Base-by-base conservation (phyloP, 23 tunicate genomes). In the Clavelina lepadiformis region DNA sequence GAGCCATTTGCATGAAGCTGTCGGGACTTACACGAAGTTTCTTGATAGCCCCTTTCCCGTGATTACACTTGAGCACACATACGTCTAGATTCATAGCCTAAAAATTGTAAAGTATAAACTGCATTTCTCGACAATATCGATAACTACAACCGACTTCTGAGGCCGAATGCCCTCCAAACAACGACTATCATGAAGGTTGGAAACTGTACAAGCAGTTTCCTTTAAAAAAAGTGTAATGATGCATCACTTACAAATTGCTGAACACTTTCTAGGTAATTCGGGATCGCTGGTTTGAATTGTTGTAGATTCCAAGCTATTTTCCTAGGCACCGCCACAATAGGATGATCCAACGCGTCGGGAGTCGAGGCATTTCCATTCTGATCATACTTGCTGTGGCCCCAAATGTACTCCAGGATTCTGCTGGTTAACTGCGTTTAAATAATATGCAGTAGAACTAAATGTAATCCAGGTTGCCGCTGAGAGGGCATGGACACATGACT, bases 1-100 rank as follows among this genome's bases (percentile, higher is more conserved):
- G 68, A 31, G 97, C 97, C 82, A 89, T 69, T 68, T 89, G 97
- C 78, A 89, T 56, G 62, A 89, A 81, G 33, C 83, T 61, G 65
- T 89, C 97, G 18, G 97, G 97, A 33, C 97, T 89, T 46, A 89
- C 76, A 18, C 89, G 73, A 18, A 78, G 62, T 45, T 79, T 79
- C 58, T 89, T 89, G 66, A 89, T 89, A 21, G 49, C 80, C 1
- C 89, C 97, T 63, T 89, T 89, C 35, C 97, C 97, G 13, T 75
- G 69, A 32, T 37, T 24, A 28, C 81, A 45, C 30, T 58, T 64
- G 46, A 89, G 33, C 1, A 65, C 89, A 7, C 41, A 30, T 8
- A 76, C 45, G 38, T 89, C 97, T 5, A 89, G 3, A 41, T 81
- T 75, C 38, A 44, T 38, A 35, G 61, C 56, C 96, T 88, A 68